These are phyloP conservation scores for Ptiloglossa arizonensis DNA, from an alignment of 1,140 invertebrate genomes.

Conservation along the genomic window DNA sequence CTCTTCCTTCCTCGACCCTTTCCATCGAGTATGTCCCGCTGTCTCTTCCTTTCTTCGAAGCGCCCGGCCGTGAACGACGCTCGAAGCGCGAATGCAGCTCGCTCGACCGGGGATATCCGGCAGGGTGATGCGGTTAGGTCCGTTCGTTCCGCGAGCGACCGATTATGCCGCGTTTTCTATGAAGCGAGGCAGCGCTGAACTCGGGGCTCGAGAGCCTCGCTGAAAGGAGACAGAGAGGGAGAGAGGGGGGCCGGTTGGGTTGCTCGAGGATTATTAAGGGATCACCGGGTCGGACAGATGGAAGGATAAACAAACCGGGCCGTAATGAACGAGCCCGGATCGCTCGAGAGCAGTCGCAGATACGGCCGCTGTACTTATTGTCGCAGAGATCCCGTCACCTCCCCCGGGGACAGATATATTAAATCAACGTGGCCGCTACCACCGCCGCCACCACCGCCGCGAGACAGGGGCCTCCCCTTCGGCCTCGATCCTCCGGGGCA, in stretches of 20 bases:
- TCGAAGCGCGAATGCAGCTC: slow-evolving; percentile 5
- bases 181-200: slow-evolving; percentile 47
- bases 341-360: slow-evolving; percentile 48
- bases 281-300: slow-evolving; percentile 69
- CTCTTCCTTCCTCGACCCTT: slow-evolving; percentile 11
- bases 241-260: slow-evolving; percentile 2
- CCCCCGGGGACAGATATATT: slow-evolving; percentile 54
- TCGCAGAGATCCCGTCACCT: slow-evolving; percentile 38
- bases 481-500: background rate
- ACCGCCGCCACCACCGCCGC: no score
- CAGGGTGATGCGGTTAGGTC: slow-evolving; percentile 22
- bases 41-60: slow-evolving; percentile 25
- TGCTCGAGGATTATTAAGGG: slow-evolving; percentile 69
- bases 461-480: background rate
- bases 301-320: slow-evolving; percentile 69
- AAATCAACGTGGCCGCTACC: slow-evolving; percentile 52
- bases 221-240: slow-evolving; percentile 16
- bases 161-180: slow-evolving; percentile 62
- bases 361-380: slow-evolving; percentile 55
- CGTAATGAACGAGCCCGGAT: slow-evolving; percentile 64
- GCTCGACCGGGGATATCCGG: background rate
- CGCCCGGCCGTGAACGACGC: slow-evolving; percentile 28
- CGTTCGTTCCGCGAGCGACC: slow-evolving; percentile 17
- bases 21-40: background rate
- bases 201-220: slow-evolving; percentile 42